Percentiles rank a stretch among this genome's conserved stretches.
phyloP scores from a whole-genome alignment of 2,113 vertebrate genomes.

The Siphamia tubifer region DNA sequence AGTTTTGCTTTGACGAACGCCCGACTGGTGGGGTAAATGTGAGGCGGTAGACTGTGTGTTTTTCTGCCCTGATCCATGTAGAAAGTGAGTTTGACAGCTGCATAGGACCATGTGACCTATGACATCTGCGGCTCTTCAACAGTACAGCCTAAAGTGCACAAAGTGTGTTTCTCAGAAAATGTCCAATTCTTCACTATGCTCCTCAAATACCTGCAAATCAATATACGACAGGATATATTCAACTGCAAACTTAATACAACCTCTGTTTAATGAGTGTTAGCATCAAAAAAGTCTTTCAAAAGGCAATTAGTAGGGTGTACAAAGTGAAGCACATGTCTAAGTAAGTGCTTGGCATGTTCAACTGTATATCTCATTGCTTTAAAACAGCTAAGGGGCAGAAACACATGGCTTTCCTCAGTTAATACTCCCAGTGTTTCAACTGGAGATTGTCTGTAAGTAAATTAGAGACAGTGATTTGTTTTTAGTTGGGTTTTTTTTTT shows the following conservation, averaged over 20 bases:
- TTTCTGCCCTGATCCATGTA: constrained; percentile 48
- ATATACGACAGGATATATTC: constrained; percentile 20
- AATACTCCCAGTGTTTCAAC: constrained; percentile 58
- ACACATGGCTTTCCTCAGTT: constrained; percentile 62
- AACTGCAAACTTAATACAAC: constrained; percentile 46
- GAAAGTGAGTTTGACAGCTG: constrained; percentile 61
- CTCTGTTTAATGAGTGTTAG: constrained; percentile 47
- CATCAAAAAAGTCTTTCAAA: constrained; percentile 55
- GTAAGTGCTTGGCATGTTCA: constrained; percentile 63
- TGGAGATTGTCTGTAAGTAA: constrained; percentile 83
- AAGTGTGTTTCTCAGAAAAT: constrained; percentile 63
- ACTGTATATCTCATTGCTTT: constrained; percentile 46
- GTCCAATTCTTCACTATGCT: constrained; percentile 52
- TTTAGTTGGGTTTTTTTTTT: constrained; percentile 11
- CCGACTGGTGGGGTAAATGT: neutral
- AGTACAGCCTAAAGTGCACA: constrained; percentile 83
- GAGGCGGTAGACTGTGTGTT: constrained; percentile 29
- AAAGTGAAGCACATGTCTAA: constrained; percentile 63
- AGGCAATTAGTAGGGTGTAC: constrained; percentile 72
- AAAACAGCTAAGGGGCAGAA: constrained; percentile 36
- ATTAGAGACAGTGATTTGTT: constrained; percentile 68
- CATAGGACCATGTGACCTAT: constrained; percentile 51
- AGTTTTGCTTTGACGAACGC: too few species aligned
- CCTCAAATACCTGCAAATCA: constrained; percentile 34
- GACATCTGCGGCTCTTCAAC: constrained; percentile 69